Evolutionary conservation across 2,888 invertebrate species (phyloP).

Genomic region (Melieria omissa): DNA sequence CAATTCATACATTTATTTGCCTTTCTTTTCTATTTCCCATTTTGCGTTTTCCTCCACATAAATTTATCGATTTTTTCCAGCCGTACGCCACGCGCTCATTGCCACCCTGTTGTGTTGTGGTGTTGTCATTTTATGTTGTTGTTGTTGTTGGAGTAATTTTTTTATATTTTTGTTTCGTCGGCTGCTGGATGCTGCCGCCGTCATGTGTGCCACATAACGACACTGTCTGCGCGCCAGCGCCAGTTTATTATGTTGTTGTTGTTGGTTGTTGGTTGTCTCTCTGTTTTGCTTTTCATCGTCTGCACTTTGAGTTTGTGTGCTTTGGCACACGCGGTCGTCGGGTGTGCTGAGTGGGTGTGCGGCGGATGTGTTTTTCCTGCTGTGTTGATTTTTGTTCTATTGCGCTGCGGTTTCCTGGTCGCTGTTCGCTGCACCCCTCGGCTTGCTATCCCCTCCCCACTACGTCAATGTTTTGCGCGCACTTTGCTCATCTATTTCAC

Average conservation of each 20-base stretch:
- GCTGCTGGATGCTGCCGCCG: too few relatives aligned
- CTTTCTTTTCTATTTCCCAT: not conserved
- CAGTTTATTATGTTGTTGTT: slow-evolving; percentile 1
- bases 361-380: slow-evolving; percentile 18
- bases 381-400: slow-evolving; percentile 23
- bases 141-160: not conserved
- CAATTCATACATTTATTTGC: not conserved
- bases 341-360: not conserved
- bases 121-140: not conserved
- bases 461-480: not conserved
- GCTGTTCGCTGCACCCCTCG: slow-evolving; percentile 4
- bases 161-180: too few relatives aligned
- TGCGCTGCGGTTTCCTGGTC: not conserved
- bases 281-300: not conserved
- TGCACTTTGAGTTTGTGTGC: slow-evolving; percentile 7
- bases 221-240: not conserved
- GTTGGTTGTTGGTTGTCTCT: not conserved
- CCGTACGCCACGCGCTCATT: not conserved
- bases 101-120: not conserved
- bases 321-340: not conserved
- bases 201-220: too few relatives aligned
- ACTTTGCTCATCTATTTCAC: too few relatives aligned
- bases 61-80: not conserved
- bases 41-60: not conserved
- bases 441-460: not conserved